phyloP scores from a whole-genome alignment of 2,888 invertebrate genomes.

The Ochropleura plecta region DNA sequence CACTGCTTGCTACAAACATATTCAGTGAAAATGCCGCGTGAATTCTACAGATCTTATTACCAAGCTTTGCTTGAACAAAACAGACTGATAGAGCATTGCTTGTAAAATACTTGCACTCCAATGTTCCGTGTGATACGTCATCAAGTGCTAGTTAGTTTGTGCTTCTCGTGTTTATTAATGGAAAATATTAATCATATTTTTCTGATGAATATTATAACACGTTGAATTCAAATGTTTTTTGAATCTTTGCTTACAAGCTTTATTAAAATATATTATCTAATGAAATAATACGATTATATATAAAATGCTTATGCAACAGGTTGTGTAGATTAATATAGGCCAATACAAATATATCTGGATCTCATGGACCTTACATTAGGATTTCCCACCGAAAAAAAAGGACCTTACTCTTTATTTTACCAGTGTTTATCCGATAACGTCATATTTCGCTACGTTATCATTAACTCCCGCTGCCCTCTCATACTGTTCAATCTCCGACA shows the following conservation, averaged over 20 bases:
- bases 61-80: conserved; percentile 1
- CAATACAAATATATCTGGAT: too few relatives aligned
- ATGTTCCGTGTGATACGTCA: neutral
- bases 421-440: neutral
- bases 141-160: conserved; percentile 17
- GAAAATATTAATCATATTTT: conserved; percentile 7
- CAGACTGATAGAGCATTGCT: conserved; percentile 33
- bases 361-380: too few relatives aligned
- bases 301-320: neutral
- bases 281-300: neutral
- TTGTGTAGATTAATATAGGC: neutral
- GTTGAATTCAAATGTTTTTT: neutral
- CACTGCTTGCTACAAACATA: neutral
- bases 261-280: neutral
- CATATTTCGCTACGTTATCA: neutral
- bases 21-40: conserved; percentile 38
- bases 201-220: conserved; percentile 7
- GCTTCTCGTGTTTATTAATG: neutral
- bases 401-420: neutral
- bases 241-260: neutral
- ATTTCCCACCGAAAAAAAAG: too few relatives aligned
- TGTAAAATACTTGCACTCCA: conserved; percentile 20
- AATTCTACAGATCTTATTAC: conserved; percentile 42
- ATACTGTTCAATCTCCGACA: neutral
- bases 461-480: neutral